Evolutionary conservation across 2,113 vertebrate species (phyloP).

Genomic region (Scomber scombrus): DNA sequence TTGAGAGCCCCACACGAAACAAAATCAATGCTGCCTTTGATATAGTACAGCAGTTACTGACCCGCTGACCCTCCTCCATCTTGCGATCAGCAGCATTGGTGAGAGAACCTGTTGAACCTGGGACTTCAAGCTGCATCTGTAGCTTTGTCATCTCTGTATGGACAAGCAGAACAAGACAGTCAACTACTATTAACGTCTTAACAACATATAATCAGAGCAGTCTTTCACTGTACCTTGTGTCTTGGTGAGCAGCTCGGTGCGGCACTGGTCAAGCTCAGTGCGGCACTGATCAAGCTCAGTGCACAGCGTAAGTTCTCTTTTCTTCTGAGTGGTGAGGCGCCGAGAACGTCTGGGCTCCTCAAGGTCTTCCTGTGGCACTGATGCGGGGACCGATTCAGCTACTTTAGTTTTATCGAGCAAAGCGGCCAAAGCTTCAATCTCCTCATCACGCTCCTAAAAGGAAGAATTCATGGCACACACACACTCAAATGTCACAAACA

Average conservation of each 20-base stretch:
- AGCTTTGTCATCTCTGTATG: constrained; percentile 88
- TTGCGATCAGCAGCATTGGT: constrained; percentile 91
- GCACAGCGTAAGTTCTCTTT: constrained; percentile 58
- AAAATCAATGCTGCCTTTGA: background rate
- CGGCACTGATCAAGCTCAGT: constrained; percentile 86
- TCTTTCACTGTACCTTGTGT: constrained; percentile 79
- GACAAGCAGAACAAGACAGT: constrained; percentile 5
- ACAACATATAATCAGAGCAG: background rate
- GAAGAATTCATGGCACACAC: background rate
- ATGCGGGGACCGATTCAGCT: background rate
- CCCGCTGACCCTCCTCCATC: constrained; percentile 93
- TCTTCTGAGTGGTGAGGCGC: constrained; percentile 74
- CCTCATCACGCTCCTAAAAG: constrained; percentile 90
- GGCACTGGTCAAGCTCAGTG: constrained; percentile 86
- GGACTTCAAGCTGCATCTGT: constrained; percentile 85
- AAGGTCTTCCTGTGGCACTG: background rate
- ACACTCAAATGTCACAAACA: background rate
- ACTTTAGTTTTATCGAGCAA: constrained; percentile 81
- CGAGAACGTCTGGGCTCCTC: constrained; percentile 85
- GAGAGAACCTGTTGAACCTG: constrained; percentile 83
- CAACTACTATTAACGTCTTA: background rate
- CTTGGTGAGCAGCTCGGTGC: constrained; percentile 80
- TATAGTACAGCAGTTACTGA: constrained; percentile 59
- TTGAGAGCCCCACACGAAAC: background rate
- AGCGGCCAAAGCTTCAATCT: constrained; percentile 86